Conservation (phyloP, 2,888 invertebrate genomes). For the Patella pellucida region DNA sequence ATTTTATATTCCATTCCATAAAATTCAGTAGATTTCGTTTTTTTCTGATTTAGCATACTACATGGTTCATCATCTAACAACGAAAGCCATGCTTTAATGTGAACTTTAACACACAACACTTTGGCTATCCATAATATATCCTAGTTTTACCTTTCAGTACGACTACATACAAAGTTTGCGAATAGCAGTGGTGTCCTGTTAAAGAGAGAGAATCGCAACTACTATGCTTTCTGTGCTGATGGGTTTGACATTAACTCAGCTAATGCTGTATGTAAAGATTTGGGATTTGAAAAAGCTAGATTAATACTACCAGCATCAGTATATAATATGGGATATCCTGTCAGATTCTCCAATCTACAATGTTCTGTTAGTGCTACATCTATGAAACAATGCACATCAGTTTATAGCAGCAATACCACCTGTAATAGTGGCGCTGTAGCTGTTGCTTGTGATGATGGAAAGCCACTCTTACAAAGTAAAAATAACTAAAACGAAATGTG, state of each 20-base stretch:
- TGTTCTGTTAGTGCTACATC: background rate
- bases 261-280: background rate
- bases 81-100: too few relatives aligned
- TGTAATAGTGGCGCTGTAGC: background rate
- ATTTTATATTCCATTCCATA: too few relatives aligned
- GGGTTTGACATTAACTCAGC: background rate
- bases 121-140: too few relatives aligned
- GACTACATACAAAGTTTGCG: background rate
- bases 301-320: background rate
- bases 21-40: too few relatives aligned
- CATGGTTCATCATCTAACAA: too few relatives aligned
- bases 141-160: background rate
- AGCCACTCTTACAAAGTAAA: background rate
- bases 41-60: too few relatives aligned
- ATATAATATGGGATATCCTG: too few relatives aligned
- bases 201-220: background rate
- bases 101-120: too few relatives aligned
- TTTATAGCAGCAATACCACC: background rate
- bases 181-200: background rate
- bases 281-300: background rate
- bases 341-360: background rate
- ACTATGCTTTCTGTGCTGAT: background rate
- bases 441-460: background rate
- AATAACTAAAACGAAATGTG: too few relatives aligned
- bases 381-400: background rate